Base-by-base conservation (phyloP, 1,140 invertebrate species). In the Drosophila cardini region DNA sequence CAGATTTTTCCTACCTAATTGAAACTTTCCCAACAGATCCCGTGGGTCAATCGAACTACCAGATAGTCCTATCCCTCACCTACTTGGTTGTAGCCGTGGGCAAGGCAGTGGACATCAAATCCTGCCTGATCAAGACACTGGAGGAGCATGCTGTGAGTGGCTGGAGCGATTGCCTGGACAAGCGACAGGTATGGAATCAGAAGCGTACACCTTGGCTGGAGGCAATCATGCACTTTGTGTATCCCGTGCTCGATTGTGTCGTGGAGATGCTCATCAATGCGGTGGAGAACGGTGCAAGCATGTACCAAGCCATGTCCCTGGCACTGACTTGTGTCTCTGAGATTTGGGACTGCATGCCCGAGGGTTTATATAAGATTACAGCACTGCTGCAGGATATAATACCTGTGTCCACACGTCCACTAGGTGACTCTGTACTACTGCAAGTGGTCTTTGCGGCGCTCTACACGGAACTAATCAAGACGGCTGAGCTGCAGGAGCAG, bases 141-240 rank as follows among this genome's bases (percentile, higher is more conserved):
- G 95, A 95, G 75, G 91, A 94, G 43, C 93, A 93, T 68, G 93
- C 93, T 53, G 91, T 92, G 36, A 61, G 75, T 3, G 92, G 94
- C 15, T 96, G 96, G 96, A 93, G 94, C 1, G 94, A 94, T 64
- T 95, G 95, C 81, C 93, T 96, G 43, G 95, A 96, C 87, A 94
- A 95, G 83, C 92, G 95, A 71, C 95, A 96, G 93, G 96, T 97
- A 1, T 97, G 96, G 96, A 96, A 96, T 92, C 95, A 96, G 82
- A 94, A 95, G 32, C 93, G 95, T 26, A 95, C 95, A 26, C 93
- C 95, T 0, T 97, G 96, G 96, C 91, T 96, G 52, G 94, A 95
- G 62, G 95, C 95, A 3, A 92, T 96, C 10, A 86, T 96, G 63
- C 93, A 94, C 16, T 93, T 95, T 5, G 92, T 95, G 0, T 93